Conservation (phyloP, 1,140 invertebrate species). For the Listronotus oregonensis region DNA sequence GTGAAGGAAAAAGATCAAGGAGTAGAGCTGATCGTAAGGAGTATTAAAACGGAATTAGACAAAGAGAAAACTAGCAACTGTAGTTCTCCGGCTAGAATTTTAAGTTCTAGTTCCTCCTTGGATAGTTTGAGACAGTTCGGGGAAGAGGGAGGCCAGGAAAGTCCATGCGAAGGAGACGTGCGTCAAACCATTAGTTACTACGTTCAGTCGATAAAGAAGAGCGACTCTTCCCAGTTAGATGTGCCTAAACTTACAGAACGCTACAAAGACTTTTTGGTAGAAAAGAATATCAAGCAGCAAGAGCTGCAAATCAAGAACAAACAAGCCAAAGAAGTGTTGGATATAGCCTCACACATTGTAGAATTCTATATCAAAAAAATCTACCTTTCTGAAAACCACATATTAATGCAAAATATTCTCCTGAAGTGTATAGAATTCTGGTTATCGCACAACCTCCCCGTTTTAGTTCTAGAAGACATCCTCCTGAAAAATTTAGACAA, state of each 20-base stretch:
- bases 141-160: constrained; percentile 53
- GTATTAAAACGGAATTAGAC: constrained; percentile 45
- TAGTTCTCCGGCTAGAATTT: constrained; percentile 48
- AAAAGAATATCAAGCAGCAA: constrained; percentile 30
- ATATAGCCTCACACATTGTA: constrained; percentile 47
- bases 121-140: constrained; percentile 54
- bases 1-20: constrained; percentile 41
- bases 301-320: constrained; percentile 47
- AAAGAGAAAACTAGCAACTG: constrained; percentile 37
- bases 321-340: constrained; percentile 46
- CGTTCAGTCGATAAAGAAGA: constrained; percentile 50
- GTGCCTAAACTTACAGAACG: constrained; percentile 21
- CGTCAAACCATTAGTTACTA: constrained; percentile 51
- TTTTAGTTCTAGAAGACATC: constrained; percentile 55
- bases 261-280: constrained; percentile 22
- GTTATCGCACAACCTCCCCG: constrained; percentile 55
- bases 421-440: constrained; percentile 58
- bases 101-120: constrained; percentile 53
- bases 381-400: constrained; percentile 54
- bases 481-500: constrained; percentile 58
- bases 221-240: constrained; percentile 37
- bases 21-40: constrained; percentile 44
- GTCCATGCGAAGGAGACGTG: constrained; percentile 53
- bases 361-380: constrained; percentile 54
- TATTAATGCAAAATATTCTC: constrained; percentile 55